Percentiles rank a stretch among this genome's conserved stretches.
Evolutionary conservation across 2,888 invertebrate species (phyloP).

Genomic region (Phalera bucephala): DNA sequence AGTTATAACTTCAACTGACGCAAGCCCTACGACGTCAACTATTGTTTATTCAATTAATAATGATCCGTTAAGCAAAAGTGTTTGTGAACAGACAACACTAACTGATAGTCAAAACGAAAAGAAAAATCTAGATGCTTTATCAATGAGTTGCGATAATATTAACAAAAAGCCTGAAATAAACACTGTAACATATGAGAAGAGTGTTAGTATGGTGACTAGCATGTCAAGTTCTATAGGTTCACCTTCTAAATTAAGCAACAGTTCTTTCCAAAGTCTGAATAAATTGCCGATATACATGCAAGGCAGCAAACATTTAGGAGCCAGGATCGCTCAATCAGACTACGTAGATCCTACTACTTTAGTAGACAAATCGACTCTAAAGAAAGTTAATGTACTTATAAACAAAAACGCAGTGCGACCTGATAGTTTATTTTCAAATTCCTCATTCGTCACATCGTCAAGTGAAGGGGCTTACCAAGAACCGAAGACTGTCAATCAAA

Average conservation of each 20-base stretch:
- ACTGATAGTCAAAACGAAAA: conserved; percentile 67
- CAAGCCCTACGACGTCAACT: conserved; percentile 56
- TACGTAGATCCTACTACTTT: conserved; percentile 92
- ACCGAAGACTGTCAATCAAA: conserved; percentile 12
- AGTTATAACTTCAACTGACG: conserved; percentile 63
- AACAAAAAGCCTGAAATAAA: conserved; percentile 45
- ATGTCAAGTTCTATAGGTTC: conserved; percentile 51
- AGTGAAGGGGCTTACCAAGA: conserved; percentile 78
- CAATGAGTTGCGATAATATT: conserved; percentile 70
- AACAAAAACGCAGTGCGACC: conserved; percentile 82
- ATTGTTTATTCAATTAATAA: conserved; percentile 45
- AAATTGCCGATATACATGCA: conserved; percentile 86
- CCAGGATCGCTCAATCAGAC: conserved; percentile 93
- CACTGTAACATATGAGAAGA: conserved; percentile 61
- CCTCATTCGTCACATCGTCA: conserved; percentile 80
- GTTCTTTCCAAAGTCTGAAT: conserved; percentile 67
- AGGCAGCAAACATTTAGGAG: conserved; percentile 92
- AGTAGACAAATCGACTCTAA: conserved; percentile 72
- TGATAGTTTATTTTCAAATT: conserved; percentile 82
- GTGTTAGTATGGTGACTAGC: conserved; percentile 60
- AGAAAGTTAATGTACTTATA: conserved; percentile 84
- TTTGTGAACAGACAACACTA: conserved; percentile 61
- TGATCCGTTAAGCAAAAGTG: conserved; percentile 66
- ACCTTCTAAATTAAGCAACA: conserved; percentile 64
- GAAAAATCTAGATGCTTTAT: conserved; percentile 62